Evolutionary conservation across 2,113 vertebrate species (phyloP).

Genomic region (Anseranas semipalmata): DNA sequence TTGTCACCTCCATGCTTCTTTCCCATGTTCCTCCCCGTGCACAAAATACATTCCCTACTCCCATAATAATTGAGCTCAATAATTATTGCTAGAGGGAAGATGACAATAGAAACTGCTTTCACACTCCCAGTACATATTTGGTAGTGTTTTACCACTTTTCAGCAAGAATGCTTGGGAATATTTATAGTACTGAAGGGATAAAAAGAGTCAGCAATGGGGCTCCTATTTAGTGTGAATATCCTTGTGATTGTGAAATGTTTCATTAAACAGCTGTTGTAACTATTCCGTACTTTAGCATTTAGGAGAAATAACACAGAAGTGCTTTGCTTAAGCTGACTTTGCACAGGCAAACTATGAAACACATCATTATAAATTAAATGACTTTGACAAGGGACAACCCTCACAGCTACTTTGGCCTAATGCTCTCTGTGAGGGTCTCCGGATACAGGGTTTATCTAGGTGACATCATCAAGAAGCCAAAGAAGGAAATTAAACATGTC

Average conservation of each 20-base stretch:
- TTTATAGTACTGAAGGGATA: not conserved
- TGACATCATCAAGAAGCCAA: not conserved
- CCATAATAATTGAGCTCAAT: not conserved
- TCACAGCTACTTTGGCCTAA: not conserved
- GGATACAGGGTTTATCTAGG: not conserved
- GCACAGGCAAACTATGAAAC: not conserved
- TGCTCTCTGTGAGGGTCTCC: not conserved
- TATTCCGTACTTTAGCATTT: not conserved
- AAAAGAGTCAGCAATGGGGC: not conserved
- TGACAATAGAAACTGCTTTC: not conserved
- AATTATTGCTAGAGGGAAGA: not conserved
- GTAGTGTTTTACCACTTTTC: not conserved
- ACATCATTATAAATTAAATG: not conserved
- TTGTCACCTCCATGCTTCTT: not conserved
- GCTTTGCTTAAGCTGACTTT: not conserved
- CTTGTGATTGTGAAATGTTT: not conserved
- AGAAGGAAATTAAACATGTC: slow-evolving; percentile 30
- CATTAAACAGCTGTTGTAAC: not conserved
- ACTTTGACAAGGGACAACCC: not conserved
- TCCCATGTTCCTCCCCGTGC: not conserved
- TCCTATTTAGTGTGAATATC: not conserved
- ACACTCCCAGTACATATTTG: not conserved
- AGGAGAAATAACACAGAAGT: not conserved
- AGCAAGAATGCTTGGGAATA: not conserved
- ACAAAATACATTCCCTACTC: not conserved